Evolutionary conservation across 2,888 invertebrate species (phyloP).

Genomic region (Creontiades dilutus): DNA sequence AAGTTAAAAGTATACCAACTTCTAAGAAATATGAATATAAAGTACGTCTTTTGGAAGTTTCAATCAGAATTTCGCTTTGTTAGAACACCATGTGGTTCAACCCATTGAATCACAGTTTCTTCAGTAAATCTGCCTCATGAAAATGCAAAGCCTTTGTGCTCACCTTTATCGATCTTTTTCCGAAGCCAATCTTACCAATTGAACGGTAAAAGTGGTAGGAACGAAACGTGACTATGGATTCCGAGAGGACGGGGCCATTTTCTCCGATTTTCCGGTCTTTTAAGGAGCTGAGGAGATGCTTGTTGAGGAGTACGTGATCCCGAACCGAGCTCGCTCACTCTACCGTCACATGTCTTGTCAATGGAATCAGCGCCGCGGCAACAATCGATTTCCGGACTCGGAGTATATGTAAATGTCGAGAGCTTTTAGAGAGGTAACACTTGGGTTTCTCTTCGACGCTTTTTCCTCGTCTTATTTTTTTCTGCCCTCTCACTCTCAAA

Average conservation of each 20-base stretch:
- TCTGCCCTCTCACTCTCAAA: neutral
- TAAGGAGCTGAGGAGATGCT: conserved; percentile 19
- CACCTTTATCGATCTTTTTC: conserved; percentile 24
- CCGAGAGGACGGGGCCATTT: neutral
- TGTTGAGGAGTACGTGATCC: conserved; percentile 14
- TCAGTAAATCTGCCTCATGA: neutral
- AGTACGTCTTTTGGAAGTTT: neutral
- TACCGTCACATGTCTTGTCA: conserved; percentile 33
- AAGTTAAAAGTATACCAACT: too few species aligned
- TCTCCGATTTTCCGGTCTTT: conserved; percentile 39
- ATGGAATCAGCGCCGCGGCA: conserved; percentile 5
- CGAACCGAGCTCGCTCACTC: conserved; percentile 15
- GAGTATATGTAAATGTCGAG: conserved; percentile 13
- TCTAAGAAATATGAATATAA: too few species aligned
- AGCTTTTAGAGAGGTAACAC: conserved; percentile 12
- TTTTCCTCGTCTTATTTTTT: neutral
- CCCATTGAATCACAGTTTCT: neutral
- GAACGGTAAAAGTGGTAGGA: conserved; percentile 36
- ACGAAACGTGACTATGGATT: conserved; percentile 37
- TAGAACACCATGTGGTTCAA: neutral
- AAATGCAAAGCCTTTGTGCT: conserved; percentile 11
- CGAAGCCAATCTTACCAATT: conserved; percentile 4
- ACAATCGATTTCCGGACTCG: conserved; percentile 24
- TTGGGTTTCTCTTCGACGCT: neutral
- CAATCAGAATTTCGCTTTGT: neutral